A percentile compares a stretch with the other conserved stretches of the same genome.
phyloP scores from a whole-genome alignment of 2,888 invertebrate genomes.

The Aleiodes testaceus region DNA sequence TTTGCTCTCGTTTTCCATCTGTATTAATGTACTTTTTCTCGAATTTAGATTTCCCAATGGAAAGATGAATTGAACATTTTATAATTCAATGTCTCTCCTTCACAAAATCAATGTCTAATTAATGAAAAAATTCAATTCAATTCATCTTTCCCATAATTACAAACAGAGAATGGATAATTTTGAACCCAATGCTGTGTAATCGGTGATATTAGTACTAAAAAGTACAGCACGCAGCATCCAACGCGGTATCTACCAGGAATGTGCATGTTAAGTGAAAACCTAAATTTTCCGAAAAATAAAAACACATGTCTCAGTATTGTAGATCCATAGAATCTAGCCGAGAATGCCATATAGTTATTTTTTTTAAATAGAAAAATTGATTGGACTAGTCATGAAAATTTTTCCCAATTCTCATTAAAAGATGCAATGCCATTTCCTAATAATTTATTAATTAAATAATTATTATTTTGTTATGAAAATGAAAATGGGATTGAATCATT shows the following conservation, averaged over 20 bases:
- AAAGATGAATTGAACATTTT: too few species aligned
- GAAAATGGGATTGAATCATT: too few species aligned
- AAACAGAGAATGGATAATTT: not conserved
- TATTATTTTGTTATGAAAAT: too few species aligned
- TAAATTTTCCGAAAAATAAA: conserved; percentile 40
- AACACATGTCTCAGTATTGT: conserved; percentile 45
- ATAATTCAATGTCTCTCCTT: too few species aligned
- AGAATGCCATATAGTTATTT: too few species aligned
- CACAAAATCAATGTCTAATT: too few species aligned
- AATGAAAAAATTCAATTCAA: not conserved
- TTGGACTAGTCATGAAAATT: too few species aligned
- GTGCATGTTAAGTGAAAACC: conserved; percentile 34
- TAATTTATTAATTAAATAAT: too few species aligned
- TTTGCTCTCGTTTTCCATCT: conserved; percentile 31
- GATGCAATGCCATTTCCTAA: too few species aligned
- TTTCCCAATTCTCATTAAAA: too few species aligned
- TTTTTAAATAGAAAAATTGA: too few species aligned
- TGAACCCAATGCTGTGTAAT: not conserved
- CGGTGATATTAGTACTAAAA: not conserved
- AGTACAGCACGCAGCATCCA: conserved; percentile 52
- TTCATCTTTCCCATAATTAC: not conserved
- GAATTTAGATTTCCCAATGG: too few species aligned
- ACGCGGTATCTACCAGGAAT: conserved; percentile 45
- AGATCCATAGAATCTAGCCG: conserved; percentile 19
- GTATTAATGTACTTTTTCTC: conserved; percentile 42